A percentile compares a stretch with the other conserved stretches of the same genome.
These are phyloP conservation scores for Aquatica leii DNA, from an alignment of 2,888 invertebrate genomes.

Conservation along the genomic window DNA sequence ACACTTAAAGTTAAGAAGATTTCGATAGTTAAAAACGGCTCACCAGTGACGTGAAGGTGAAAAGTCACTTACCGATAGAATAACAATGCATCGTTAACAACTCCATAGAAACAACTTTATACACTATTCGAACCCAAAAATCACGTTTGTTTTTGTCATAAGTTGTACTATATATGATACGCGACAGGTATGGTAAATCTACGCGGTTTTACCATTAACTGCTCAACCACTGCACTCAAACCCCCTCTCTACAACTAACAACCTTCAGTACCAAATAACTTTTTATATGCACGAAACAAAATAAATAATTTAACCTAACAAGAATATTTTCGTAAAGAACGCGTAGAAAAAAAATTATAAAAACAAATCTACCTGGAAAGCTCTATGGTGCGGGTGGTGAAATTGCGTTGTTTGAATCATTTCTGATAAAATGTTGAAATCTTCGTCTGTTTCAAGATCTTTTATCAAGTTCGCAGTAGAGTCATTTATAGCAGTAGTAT, in stretches of 20 bases:
- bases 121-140: too few relatives aligned
- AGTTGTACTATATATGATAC: too few relatives aligned
- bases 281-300: constrained; percentile 24
- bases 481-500: constrained; percentile 27
- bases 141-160: too few relatives aligned
- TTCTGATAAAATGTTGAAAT: constrained; percentile 63
- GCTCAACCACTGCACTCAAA: constrained; percentile 25
- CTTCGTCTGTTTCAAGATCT: constrained; percentile 57
- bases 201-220: constrained; percentile 16
- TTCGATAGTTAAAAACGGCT: background rate
- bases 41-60: background rate
- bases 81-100: too few relatives aligned
- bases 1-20: background rate
- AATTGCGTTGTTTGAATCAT: constrained; percentile 73
- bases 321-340: background rate
- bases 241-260: constrained; percentile 21
- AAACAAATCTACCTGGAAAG: constrained; percentile 70
- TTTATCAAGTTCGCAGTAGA: constrained; percentile 35
- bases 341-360: background rate
- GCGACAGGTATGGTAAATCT: too few relatives aligned
- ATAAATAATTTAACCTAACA: constrained; percentile 23
- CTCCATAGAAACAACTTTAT: too few relatives aligned
- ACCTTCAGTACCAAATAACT: constrained; percentile 33
- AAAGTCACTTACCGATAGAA: too few relatives aligned
- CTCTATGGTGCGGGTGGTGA: constrained; percentile 70